Evolutionary conservation across 2,888 invertebrate species (phyloP).

Genomic region (Eurois occulta): DNA sequence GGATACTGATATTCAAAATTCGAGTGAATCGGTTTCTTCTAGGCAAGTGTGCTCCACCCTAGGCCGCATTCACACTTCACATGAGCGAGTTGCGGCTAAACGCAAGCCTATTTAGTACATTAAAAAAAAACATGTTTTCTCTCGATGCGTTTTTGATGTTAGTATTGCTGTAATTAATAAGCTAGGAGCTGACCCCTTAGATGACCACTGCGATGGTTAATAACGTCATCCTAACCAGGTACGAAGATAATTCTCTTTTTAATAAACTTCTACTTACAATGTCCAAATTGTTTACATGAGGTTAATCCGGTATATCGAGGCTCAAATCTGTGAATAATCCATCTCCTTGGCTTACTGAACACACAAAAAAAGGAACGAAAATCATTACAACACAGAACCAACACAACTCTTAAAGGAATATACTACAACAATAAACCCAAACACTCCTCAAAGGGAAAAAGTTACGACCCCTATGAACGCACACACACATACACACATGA

Average conservation of each 20-base stretch:
- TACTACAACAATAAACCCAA: slow-evolving; percentile 40
- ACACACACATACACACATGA: slow-evolving; percentile 49
- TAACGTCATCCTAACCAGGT: background rate
- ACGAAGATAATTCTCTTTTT: background rate
- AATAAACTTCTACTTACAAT: background rate
- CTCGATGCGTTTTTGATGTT: background rate
- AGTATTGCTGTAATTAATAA: background rate
- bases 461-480: slow-evolving; percentile 39
- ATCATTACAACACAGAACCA: slow-evolving; percentile 25
- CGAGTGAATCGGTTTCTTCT: background rate
- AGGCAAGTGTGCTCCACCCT: background rate
- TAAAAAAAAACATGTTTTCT: background rate
- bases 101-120: no score
- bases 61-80: background rate
- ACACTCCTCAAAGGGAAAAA: slow-evolving; percentile 48
- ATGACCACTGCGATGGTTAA: background rate
- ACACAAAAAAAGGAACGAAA: slow-evolving; percentile 9
- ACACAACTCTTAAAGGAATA: slow-evolving; percentile 32
- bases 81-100: no score
- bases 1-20: background rate
- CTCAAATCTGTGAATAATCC: background rate
- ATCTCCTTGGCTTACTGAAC: background rate
- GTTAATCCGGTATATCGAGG: background rate
- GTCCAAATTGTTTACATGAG: background rate
- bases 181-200: background rate